Conservation (phyloP, 2,113 vertebrate species). For the Sitta europaea region DNA sequence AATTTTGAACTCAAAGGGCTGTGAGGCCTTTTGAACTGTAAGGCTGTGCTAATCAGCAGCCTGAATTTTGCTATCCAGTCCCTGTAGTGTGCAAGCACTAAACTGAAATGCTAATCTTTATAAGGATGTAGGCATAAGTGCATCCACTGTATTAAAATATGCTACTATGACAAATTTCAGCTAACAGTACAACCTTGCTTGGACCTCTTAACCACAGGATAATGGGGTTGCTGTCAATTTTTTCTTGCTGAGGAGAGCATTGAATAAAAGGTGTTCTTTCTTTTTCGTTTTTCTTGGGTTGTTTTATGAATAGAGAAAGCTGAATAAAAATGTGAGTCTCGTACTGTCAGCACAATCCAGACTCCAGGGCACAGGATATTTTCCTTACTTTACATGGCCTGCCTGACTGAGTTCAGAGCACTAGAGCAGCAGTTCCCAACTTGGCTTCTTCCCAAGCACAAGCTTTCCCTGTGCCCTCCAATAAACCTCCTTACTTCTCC, state of each 20-base stretch:
- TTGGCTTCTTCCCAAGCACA: background rate
- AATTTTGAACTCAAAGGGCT: background rate
- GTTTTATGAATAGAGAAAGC: background rate
- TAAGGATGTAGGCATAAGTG: background rate
- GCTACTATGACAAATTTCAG: background rate
- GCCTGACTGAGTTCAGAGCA: background rate
- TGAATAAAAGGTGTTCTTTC: background rate
- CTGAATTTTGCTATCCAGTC: background rate
- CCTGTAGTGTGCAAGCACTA: background rate
- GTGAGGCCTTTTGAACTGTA: no score
- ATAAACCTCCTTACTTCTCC: background rate
- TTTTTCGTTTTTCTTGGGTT: background rate
- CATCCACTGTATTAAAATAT: background rate
- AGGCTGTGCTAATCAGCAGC: background rate
- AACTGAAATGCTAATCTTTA: background rate
- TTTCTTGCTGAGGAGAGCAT: background rate
- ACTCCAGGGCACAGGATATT: background rate
- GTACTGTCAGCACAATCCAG: background rate
- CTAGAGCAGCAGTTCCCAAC: background rate
- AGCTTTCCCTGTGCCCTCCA: background rate
- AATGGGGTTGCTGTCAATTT: background rate
- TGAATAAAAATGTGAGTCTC: background rate
- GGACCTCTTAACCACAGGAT: background rate
- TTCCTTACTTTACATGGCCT: background rate
- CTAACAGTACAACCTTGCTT: background rate